Percentiles rank a stretch among this genome's conserved stretches.
Conservation (phyloP, 2,888 invertebrate species). For the Tolmerus cingulatus region DNA sequence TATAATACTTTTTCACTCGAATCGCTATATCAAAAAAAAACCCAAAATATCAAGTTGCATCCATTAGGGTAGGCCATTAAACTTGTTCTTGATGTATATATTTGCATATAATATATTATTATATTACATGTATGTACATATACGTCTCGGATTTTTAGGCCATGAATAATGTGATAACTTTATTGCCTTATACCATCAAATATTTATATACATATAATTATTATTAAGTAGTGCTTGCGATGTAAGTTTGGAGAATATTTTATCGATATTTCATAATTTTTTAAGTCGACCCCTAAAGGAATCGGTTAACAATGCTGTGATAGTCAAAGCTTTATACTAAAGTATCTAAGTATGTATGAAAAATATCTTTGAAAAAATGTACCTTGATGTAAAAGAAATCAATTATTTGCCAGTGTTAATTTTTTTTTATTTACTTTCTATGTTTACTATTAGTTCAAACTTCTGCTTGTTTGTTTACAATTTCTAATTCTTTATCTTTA, state of each 20-base stretch:
- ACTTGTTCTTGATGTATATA: neutral
- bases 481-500: too few relatives aligned
- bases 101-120: neutral
- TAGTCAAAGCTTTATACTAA: neutral
- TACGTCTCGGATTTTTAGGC: neutral
- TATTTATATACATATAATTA: neutral
- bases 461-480: too few relatives aligned
- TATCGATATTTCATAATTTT: neutral
- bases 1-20: neutral
- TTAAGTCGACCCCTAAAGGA: neutral
- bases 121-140: too few relatives aligned
- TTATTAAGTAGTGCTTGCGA: neutral
- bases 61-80: neutral
- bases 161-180: neutral
- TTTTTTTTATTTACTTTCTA: too few relatives aligned
- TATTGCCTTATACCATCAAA: neutral
- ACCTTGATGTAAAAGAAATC: too few relatives aligned
- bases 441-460: too few relatives aligned
- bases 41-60: neutral
- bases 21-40: neutral
- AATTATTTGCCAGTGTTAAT: too few relatives aligned
- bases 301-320: neutral
- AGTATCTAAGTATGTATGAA: too few relatives aligned
- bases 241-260: neutral
- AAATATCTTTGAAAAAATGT: too few relatives aligned